Evolutionary conservation across 1,140 invertebrate species (phyloP), one percentile per base, ranked within the genome.

Genomic region (Drosophila arizonae): DNA sequence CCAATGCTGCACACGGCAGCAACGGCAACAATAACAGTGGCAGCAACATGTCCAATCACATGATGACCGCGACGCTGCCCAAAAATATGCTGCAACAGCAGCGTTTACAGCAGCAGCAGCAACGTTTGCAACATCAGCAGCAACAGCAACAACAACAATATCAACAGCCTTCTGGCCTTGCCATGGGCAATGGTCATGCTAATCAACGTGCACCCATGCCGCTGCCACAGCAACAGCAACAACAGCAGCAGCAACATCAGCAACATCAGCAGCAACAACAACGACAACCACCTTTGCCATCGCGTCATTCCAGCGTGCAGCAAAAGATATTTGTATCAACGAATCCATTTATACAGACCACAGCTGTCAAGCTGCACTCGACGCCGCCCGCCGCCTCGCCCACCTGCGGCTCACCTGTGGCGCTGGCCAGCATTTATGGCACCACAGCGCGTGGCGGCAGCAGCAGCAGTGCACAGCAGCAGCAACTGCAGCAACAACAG

Each of bases 291-390:
- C 88, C 90, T 26, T 79, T 91, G 57, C 90, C 90, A 10, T 81
- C 90, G 45, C 90, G 90, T 10, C 90, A 91, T 73, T 86, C 89
- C 21, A 91, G 88, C 77, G 85, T 91, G 54, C 91, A 92, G 55
- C 91, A 92, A 77, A 92, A 92, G 78, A 92, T 92, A 72, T 90
- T 91, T 63, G 91, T 92, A 46, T 87, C 91, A n/a, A 92, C 91
- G 64, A 92, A 92, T 86, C 91, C 91, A 60, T 92, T 92, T 61
- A 91, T 92, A 63, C 90, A 91, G 56, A 91, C 91, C n/a, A 92
- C 90, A 30, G 72, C 89, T 24, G 85, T 91, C 61, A 89, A 91
- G 46, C 91, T 72, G 45, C 75, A 75, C 55, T 65, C 79, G 15
- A 66, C 71, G 43, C 78, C 70, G 43, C 78, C 80, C 36, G 75